Evolutionary conservation across 1,140 invertebrate species (phyloP).

Genomic region (Zophobas morio): DNA sequence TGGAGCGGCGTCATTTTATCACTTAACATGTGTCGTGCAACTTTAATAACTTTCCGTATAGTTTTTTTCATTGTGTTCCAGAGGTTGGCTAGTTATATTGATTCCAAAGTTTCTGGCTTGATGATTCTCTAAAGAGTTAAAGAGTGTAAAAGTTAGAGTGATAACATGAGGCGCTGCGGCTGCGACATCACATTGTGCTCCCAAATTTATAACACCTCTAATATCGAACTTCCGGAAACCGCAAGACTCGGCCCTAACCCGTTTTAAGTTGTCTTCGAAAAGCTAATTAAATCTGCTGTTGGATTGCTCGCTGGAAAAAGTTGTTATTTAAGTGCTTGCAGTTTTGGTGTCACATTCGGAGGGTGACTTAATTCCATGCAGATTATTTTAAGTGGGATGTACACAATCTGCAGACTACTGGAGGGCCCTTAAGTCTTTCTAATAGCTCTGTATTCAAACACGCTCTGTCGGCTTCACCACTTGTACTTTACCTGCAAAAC

Average conservation of each 20-base stretch:
- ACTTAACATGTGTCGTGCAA: constrained; percentile 46
- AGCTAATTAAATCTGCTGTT: constrained; percentile 31
- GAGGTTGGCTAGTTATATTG: constrained; percentile 57
- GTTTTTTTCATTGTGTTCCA: constrained; percentile 43
- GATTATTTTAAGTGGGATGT: constrained; percentile 58
- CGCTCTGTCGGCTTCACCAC: constrained; percentile 21
- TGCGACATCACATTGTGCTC: constrained; percentile 52
- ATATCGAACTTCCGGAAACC: constrained; percentile 21
- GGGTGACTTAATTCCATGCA: constrained; percentile 52
- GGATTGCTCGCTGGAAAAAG: not conserved
- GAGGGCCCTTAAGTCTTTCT: constrained; percentile 53
- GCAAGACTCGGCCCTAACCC: not conserved
- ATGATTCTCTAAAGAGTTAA: constrained; percentile 66
- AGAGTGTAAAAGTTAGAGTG: constrained; percentile 64
- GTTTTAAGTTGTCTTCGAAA: constrained; percentile 9
- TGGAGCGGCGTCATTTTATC: constrained; percentile 17
- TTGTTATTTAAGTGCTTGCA: constrained; percentile 2
- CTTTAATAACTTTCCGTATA: constrained; percentile 48
- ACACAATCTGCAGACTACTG: constrained; percentile 54
- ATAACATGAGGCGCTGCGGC: constrained; percentile 57
- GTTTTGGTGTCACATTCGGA: constrained; percentile 39
- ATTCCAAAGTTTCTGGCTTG: constrained; percentile 63
- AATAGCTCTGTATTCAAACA: constrained; percentile 52
- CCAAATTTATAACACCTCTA: constrained; percentile 53
- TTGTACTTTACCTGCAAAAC: constrained; percentile 34